phyloP scores from a whole-genome alignment of 2,888 invertebrate species.

The Lymantria dispar region DNA sequence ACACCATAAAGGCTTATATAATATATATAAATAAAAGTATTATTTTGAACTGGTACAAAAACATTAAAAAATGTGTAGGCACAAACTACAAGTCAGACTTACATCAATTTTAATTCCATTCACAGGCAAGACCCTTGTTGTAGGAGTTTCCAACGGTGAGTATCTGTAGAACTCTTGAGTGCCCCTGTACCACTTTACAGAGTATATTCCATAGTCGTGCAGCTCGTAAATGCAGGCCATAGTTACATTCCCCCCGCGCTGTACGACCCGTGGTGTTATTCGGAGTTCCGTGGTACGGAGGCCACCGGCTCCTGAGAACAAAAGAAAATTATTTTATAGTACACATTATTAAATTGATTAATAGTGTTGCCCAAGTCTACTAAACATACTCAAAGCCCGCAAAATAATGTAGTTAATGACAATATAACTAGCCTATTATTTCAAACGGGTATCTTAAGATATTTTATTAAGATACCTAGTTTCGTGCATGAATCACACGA shows the following conservation, averaged over 20 bases:
- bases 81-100: slow-evolving; percentile 84
- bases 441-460: too few relatives aligned
- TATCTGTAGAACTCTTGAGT: slow-evolving; percentile 92
- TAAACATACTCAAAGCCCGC: too few relatives aligned
- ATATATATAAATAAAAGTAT: too few relatives aligned
- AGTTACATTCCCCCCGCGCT: slow-evolving; percentile 86
- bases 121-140: slow-evolving; percentile 87
- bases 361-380: too few relatives aligned
- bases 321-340: neutral
- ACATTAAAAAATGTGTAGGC: too few relatives aligned
- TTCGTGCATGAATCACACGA: too few relatives aligned
- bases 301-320: slow-evolving; percentile 82
- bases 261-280: slow-evolving; percentile 87
- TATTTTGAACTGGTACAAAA: too few relatives aligned
- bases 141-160: slow-evolving; percentile 88
- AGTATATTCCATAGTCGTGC: slow-evolving; percentile 88
- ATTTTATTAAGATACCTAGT: too few relatives aligned
- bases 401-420: too few relatives aligned
- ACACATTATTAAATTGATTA: too few relatives aligned
- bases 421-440: too few relatives aligned
- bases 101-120: slow-evolving; percentile 91
- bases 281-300: slow-evolving; percentile 88
- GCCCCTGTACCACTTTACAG: slow-evolving; percentile 94
- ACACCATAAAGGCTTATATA: too few relatives aligned
- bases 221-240: slow-evolving; percentile 90